Conservation (phyloP, 2,113 vertebrate genomes). For the Apteryx mantelli region DNA sequence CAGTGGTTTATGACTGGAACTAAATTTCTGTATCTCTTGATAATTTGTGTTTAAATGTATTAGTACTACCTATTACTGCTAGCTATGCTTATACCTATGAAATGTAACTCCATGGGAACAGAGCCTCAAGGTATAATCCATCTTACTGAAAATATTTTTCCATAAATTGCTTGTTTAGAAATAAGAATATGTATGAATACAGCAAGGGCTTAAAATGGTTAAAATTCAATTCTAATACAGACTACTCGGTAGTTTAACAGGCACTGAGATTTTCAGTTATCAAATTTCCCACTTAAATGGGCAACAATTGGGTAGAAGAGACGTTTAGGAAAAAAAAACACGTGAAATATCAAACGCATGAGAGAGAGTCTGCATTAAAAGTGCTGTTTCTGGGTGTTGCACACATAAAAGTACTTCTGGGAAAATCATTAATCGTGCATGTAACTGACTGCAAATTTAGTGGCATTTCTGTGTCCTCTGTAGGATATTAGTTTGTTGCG, state of each 20-base stretch:
- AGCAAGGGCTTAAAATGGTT: not conserved
- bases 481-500: not conserved
- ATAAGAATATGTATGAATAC: not conserved
- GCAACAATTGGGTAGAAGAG: not conserved
- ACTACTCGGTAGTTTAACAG: not conserved
- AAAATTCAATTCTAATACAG: not conserved
- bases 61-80: not conserved
- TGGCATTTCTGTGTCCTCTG: not conserved
- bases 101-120: not conserved
- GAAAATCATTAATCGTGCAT: not conserved
- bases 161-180: not conserved
- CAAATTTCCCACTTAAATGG: not conserved
- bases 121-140: not conserved
- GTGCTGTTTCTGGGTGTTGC: not conserved
- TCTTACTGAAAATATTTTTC: not conserved
- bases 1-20: not conserved
- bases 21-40: not conserved
- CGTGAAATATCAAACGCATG: not conserved
- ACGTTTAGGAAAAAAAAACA: not conserved
- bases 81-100: not conserved
- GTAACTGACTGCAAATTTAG: not conserved
- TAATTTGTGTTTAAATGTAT: not conserved
- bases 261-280: not conserved
- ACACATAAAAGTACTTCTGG: rapidly evolving
- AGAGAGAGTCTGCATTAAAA: not conserved